Evolutionary conservation across 2,888 invertebrate genomes (phyloP), one percentile per base, ranked within the genome.

Genomic region (Tiliacea citrago): DNA sequence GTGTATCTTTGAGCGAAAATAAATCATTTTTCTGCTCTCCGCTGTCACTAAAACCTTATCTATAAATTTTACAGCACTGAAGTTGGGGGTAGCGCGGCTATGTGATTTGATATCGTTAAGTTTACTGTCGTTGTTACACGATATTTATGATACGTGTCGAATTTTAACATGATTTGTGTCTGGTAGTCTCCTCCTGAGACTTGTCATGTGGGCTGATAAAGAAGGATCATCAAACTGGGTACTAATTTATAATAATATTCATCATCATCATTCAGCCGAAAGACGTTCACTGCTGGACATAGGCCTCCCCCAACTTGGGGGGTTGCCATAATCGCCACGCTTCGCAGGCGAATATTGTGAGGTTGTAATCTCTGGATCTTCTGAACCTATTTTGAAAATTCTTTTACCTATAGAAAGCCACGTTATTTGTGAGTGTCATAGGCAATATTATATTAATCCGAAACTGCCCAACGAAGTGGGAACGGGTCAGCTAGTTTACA

Each of bases 41-140:
- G 87, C 85, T 79, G 7, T 45, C 74, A 75, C 24, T 77, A 35
- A 49, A 35, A 8, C 87, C 73, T 58, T 55, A 69, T 60, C 60
- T 71, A 77, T 72, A 75, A 72, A 79, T 84, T 88, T 89, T 85
- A 88, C 85, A 87, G 86, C 79, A 73, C 76, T 82, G 72, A 88
- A 88, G 83, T 87, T 83, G 72, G 83, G 69, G 75, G 78, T 29
- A 70, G 73, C 68, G 58, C 68, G 29, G 63, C 81, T 76, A 75
- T 88, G 73, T 74, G 82, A 86, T 83, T 81, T 78, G 82, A 86
- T 88, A 84, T 86, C 77, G 84, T 86, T 77, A 79, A 72, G 63
- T 88, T 77, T 83, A 85, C 74, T 76, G 78, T 73, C 51, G 75
- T 47, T 73, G 68, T 76, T 79, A 80, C 71, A 72, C 61, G 67